Evolutionary conservation across 2,113 vertebrate genomes (phyloP).

Genomic region (Cavia porcellus): DNA sequence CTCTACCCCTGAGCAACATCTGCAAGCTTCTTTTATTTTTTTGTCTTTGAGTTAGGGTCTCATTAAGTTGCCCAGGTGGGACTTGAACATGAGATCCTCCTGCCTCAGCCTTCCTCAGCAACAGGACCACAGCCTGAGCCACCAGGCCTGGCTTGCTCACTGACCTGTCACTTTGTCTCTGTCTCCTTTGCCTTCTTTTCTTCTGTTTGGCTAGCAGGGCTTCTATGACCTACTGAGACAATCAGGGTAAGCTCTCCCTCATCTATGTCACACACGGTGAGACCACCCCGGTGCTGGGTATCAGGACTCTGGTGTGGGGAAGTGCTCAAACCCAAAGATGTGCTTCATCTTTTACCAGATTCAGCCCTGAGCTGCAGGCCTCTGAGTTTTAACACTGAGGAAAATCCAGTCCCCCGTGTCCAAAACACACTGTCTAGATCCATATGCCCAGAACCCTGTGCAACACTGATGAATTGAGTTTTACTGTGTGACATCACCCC

Average conservation of each 20-base stretch:
- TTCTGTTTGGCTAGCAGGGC: background rate
- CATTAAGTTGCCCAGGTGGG: background rate
- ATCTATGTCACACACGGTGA: background rate
- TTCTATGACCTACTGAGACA: background rate
- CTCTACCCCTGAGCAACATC: background rate
- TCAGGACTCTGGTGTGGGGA: background rate
- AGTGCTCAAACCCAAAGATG: background rate
- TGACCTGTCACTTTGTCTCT: background rate
- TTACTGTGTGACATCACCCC: background rate
- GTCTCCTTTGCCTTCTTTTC: background rate
- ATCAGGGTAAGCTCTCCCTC: background rate
- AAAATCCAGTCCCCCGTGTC: background rate
- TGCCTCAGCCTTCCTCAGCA: background rate
- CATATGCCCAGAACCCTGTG: background rate
- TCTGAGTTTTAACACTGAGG: background rate
- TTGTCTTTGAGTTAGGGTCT: background rate
- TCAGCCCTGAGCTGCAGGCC: background rate
- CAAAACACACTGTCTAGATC: background rate
- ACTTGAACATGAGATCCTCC: background rate
- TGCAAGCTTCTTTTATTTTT: background rate
- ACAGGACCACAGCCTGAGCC: background rate
- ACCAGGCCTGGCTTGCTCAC: background rate
- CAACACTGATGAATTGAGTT: background rate
- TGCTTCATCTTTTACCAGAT: background rate
- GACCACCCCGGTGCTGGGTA: accelerated